Base-by-base conservation (phyloP, 1,140 invertebrate species). In the Battus philenor region DNA sequence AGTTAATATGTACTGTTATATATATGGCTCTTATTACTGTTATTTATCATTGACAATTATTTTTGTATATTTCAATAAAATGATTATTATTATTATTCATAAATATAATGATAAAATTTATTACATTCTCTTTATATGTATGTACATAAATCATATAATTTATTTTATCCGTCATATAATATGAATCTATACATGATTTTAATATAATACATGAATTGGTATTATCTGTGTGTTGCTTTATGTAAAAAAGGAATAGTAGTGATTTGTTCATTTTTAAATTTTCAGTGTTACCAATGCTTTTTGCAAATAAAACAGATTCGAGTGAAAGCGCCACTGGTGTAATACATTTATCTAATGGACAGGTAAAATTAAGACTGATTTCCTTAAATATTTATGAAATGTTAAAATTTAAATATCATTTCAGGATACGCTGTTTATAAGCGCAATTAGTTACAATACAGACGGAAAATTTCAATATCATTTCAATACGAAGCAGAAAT, bases 351-450 rank as follows among this genome's bases (percentile, higher is more conserved):
- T 18, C 33, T 7, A 36, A 32, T 6, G 56, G 49, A 13, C 47
- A 59, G 50, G 65, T 68, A 54, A 36, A 33, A 27, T 6, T n/a
- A n/a, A n/a, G n/a, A n/a, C n/a, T n/a, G n/a, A n/a, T n/a, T n/a
- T n/a, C n/a, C n/a, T n/a, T n/a, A n/a, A n/a, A n/a, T n/a, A n/a
- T n/a, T n/a, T n/a, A n/a, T n/a, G n/a, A n/a, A n/a, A n/a, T n/a
- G n/a, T n/a, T n/a, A n/a, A n/a, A n/a, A n/a, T n/a, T n/a, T n/a
- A n/a, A n/a, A n/a, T n/a, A n/a, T n/a, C n/a, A n/a, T n/a, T n/a
- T 22, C 43, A 79, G 72, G 45, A 68, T 39, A 41, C n/a, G n/a
- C 13, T 79, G 7, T 39, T 38, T 7, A 36, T 80, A 29, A 41
- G 8, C 9, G 59, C 50, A 2, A 15, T 62, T 59, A 24, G 58